phyloP scores from a whole-genome alignment of 2,113 vertebrate genomes.

The Anguilla japonica region DNA sequence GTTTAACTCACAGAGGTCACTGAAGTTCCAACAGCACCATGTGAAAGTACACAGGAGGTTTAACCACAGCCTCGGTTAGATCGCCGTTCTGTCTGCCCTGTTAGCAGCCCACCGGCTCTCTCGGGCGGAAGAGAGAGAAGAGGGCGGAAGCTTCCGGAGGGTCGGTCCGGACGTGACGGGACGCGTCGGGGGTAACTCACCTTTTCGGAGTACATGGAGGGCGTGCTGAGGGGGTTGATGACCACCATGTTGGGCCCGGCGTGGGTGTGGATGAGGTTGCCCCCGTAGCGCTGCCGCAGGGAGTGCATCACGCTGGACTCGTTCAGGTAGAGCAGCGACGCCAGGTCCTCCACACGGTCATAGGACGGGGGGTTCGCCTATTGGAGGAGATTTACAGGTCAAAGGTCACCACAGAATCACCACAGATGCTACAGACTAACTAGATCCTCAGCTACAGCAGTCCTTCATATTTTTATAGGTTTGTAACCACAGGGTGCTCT shows the following conservation, averaged over 20 bases:
- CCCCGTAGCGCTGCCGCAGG: conserved; percentile 85
- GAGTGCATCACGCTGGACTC: conserved; percentile 92
- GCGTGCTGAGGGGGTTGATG: conserved; percentile 88
- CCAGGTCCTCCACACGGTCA: conserved; percentile 89
- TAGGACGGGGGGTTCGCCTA: conserved; percentile 88
- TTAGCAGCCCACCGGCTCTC: too few relatives aligned
- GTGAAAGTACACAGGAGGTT: too few relatives aligned
- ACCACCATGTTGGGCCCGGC: conserved; percentile 87
- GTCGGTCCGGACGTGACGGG: too few relatives aligned
- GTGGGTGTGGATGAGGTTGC: conserved; percentile 89
- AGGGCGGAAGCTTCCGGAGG: too few relatives aligned
- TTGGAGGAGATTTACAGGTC: conserved; percentile 31
- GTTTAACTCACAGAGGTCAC: not conserved
- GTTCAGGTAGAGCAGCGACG: conserved; percentile 90
- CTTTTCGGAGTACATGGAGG: conserved; percentile 97
- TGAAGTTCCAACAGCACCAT: too few relatives aligned
- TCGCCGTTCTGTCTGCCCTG: too few relatives aligned
- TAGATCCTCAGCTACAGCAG: too few relatives aligned
- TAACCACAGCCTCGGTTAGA: too few relatives aligned
- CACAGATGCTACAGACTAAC: too few relatives aligned
- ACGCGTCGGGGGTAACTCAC: conserved; percentile 54
- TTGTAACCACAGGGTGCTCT: too few relatives aligned
- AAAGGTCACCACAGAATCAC: conserved; percentile 3
- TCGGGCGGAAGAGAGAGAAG: too few relatives aligned
- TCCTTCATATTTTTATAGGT: too few relatives aligned